These are phyloP conservation scores for Agelas oroides DNA, from an alignment of 37 sponge, comb jelly and placozoan genomes.

Conservation along the genomic window DNA sequence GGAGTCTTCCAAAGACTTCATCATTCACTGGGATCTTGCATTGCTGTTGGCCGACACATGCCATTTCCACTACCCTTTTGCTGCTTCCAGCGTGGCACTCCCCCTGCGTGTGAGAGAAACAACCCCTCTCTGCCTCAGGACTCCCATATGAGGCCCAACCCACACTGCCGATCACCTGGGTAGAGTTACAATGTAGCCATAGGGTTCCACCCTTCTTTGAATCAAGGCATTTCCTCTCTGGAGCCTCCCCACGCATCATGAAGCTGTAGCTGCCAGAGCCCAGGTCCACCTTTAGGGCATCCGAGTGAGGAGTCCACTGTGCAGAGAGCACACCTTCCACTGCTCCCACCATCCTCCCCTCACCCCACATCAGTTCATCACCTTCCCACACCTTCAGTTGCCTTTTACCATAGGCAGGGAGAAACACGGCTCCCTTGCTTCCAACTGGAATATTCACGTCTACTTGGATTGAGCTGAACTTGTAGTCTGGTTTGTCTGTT, in stretches of 20 bases:
- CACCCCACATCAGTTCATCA: neutral
- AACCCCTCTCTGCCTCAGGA: neutral
- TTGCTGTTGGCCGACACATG: neutral
- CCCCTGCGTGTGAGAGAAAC: neutral
- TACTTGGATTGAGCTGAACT: constrained; percentile 20
- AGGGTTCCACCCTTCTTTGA: neutral
- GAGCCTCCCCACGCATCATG: neutral
- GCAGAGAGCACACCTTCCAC: neutral
- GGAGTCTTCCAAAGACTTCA: neutral
- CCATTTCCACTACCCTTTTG: neutral
- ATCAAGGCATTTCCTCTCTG: constrained; percentile 7
- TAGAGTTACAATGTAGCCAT: neutral
- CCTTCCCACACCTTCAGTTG: constrained; percentile 25
- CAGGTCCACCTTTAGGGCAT: constrained; percentile 5
- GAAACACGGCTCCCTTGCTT: constrained; percentile 13
- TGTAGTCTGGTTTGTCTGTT: neutral
- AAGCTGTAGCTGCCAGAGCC: constrained; percentile 28
- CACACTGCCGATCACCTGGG: neutral
- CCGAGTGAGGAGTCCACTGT: constrained; percentile 4
- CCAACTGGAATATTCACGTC: constrained; percentile 40
- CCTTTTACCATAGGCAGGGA: constrained; percentile 43
- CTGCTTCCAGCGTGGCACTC: constrained; percentile 9
- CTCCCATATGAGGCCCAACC: constrained; percentile 39
- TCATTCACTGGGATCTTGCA: neutral
- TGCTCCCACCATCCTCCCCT: neutral